Evolutionary conservation across 2,797 vertebrate genomes (phyloP).

Genomic region (Melanotaenia parkinsoni): DNA sequence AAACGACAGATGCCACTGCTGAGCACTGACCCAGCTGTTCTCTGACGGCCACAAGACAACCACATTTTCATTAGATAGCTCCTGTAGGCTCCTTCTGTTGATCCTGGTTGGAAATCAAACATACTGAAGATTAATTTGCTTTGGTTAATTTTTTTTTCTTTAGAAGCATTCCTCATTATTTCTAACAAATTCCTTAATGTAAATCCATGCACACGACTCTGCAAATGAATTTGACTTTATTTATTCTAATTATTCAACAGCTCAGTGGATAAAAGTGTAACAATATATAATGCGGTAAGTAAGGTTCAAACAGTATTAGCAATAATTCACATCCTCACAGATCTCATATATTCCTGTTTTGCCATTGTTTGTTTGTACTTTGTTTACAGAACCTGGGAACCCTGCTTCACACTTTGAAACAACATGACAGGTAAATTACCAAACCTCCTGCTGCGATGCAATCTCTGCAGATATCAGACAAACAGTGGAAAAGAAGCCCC

Average conservation of each 20-base stretch:
- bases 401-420: conserved; percentile 85
- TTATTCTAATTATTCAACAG: conserved; percentile 75
- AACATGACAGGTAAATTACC: conserved; percentile 85
- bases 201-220: conserved; percentile 14
- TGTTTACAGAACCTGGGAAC: conserved; percentile 83
- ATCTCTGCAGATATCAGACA: conserved; percentile 49
- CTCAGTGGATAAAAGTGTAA: conserved; percentile 90
- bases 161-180: not conserved
- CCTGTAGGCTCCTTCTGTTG: conserved; percentile 25
- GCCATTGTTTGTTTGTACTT: conserved; percentile 40
- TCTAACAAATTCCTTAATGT: conserved; percentile 4
- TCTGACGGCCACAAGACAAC: conserved; percentile 67
- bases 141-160: not conserved
- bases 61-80: conserved; percentile 42
- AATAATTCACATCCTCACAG: not conserved
- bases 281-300: conserved; percentile 87
- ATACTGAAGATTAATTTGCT: conserved; percentile 42
- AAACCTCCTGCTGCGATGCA: conserved; percentile 26
- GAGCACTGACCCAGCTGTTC: conserved; percentile 41
- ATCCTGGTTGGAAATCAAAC: conserved; percentile 38
- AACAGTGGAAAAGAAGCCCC: conserved; percentile 30
- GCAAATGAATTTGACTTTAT: conserved; percentile 22
- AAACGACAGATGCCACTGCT: conserved; percentile 54
- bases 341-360: conserved; percentile 36
- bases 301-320: conserved; percentile 10